These are phyloP conservation scores for Galeopsomyia nigrocyanea DNA, from an alignment of 2,888 invertebrate species.

Conservation along the genomic window DNA sequence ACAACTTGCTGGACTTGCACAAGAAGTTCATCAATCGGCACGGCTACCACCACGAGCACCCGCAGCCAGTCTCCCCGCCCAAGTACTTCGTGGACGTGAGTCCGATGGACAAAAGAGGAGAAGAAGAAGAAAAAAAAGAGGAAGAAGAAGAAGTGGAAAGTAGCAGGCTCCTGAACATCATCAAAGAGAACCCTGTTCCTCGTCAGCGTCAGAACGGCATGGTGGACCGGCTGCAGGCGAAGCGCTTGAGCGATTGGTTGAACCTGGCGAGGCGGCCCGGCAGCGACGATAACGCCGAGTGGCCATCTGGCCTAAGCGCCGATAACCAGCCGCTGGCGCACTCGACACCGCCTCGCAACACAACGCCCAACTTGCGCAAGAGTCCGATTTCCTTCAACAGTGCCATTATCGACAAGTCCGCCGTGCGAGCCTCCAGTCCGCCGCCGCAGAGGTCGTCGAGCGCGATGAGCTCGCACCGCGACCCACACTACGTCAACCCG, in stretches of 20 bases:
- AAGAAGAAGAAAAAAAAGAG: background rate
- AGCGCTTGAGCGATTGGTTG: slow-evolving; percentile 65
- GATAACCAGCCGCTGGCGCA: background rate
- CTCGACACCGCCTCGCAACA: slow-evolving; percentile 43
- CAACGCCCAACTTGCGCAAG: slow-evolving; percentile 53
- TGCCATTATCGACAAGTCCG: slow-evolving; percentile 62
- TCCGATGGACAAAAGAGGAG: slow-evolving; percentile 6
- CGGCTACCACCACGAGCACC: slow-evolving; percentile 71
- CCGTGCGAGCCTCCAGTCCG: background rate
- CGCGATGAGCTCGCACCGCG: slow-evolving; percentile 33
- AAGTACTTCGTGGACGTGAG: slow-evolving; percentile 41
- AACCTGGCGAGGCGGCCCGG: slow-evolving; percentile 56
- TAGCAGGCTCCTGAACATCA: slow-evolving; percentile 59
- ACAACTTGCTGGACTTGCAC: slow-evolving; percentile 78
- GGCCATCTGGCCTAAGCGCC: slow-evolving; percentile 7
- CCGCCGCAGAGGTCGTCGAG: slow-evolving; percentile 4
- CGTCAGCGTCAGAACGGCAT: background rate
- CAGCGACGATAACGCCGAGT: background rate
- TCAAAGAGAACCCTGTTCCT: slow-evolving; percentile 59
- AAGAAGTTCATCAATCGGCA: slow-evolving; percentile 78
- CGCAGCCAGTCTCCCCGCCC: slow-evolving; percentile 52
- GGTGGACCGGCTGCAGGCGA: slow-evolving; percentile 60
- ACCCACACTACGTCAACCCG: slow-evolving; percentile 59
- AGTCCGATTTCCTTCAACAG: slow-evolving; percentile 61
- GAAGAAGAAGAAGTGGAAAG: background rate